Conservation (phyloP, 1,140 invertebrate species). For the Octopus bimaculoides region DNA sequence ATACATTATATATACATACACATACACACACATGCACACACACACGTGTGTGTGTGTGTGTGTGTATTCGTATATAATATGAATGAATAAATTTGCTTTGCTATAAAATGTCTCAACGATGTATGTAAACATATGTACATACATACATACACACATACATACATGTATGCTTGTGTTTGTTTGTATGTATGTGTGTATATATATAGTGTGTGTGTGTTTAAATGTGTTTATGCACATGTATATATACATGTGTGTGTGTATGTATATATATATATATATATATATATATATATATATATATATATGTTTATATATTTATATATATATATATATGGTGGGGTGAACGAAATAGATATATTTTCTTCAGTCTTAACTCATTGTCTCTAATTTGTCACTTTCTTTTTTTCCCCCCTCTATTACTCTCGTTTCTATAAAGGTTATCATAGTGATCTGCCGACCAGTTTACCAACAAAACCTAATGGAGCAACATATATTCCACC, state of each 20-base stretch:
- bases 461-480: conserved; percentile 32
- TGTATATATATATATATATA: background rate
- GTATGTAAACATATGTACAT: background rate
- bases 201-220: background rate
- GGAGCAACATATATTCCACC: conserved; percentile 34
- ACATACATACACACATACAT: background rate
- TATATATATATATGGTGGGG: background rate
- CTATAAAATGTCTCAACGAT: no score
- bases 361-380: no score
- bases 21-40: no score
- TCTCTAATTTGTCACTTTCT: background rate
- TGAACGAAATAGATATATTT: no score
- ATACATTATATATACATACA: no score
- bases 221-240: background rate
- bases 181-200: background rate
- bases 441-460: conserved; percentile 27
- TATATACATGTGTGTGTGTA: background rate
- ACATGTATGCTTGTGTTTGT: background rate
- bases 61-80: no score
- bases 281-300: background rate
- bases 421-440: conserved; percentile 27
- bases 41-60: no score
- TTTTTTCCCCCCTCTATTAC: background rate
- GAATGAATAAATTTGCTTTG: no score
- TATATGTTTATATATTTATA: background rate